Evolutionary conservation across 2,113 vertebrate species (phyloP).

Genomic region (Tautogolabrus adspersus): DNA sequence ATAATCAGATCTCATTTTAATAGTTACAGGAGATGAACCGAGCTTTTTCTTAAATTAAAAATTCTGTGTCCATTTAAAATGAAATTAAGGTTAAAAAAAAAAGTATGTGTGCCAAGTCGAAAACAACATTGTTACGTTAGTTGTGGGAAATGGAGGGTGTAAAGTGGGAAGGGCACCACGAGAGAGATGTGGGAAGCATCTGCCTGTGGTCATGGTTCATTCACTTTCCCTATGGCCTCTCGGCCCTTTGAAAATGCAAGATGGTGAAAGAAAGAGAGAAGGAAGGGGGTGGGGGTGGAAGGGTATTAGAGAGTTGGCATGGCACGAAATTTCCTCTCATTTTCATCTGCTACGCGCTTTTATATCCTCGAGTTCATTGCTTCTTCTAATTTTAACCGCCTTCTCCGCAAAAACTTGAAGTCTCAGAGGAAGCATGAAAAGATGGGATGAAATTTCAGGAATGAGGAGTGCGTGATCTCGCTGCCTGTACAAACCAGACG

Average conservation of each 20-base stretch:
- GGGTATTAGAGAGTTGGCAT: constrained; percentile 70
- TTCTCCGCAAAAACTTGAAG: constrained; percentile 4
- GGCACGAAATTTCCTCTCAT: constrained; percentile 72
- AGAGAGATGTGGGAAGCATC: constrained; percentile 77
- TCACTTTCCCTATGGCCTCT: constrained; percentile 78
- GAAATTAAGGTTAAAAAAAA: background rate
- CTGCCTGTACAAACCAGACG: constrained; percentile 17
- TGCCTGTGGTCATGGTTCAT: constrained; percentile 83
- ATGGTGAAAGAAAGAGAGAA: constrained; percentile 68
- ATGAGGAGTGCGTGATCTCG: constrained; percentile 40
- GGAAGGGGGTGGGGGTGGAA: background rate
- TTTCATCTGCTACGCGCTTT: constrained; percentile 74
- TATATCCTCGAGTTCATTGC: constrained; percentile 55
- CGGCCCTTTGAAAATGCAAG: constrained; percentile 86
- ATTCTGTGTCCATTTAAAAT: constrained; percentile 39
- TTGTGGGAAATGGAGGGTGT: constrained; percentile 71
- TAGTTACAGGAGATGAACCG: background rate
- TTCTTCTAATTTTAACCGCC: constrained; percentile 27
- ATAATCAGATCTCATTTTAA: background rate
- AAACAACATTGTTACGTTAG: constrained; percentile 52
- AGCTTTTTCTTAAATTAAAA: constrained; percentile 10
- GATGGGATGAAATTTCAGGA: background rate
- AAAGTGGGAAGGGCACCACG: constrained; percentile 54
- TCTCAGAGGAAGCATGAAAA: constrained; percentile 61
- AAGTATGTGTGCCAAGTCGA: background rate